A percentile compares a stretch with the other conserved stretches of the same genome.
phyloP scores from a whole-genome alignment of 1,140 invertebrate species.

The Heliconius congener region DNA sequence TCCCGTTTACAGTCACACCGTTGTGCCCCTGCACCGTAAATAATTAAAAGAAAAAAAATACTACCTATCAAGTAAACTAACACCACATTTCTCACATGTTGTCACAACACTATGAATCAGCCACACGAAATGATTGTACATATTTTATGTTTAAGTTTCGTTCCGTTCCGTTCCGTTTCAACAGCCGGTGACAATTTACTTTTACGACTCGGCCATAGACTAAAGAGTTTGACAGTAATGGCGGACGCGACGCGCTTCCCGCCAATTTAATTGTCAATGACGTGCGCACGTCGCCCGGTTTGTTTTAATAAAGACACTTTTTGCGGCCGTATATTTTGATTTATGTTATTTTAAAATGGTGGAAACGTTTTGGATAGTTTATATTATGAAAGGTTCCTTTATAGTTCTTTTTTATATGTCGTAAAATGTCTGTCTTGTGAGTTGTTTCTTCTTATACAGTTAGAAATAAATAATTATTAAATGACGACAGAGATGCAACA shows the following conservation, averaged over 20 bases:
- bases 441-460: neutral
- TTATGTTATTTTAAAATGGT: conserved; percentile 7
- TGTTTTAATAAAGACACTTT: conserved; percentile 27
- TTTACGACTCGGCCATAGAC: conserved; percentile 73
- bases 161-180: conserved; percentile 52
- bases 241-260: conserved; percentile 58
- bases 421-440: neutral
- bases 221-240: conserved; percentile 79
- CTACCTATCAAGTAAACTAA: conserved; percentile 46
- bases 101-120: conserved; percentile 69
- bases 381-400: conserved; percentile 11
- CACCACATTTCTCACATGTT: conserved; percentile 52
- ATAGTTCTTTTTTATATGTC: conserved; percentile 8
- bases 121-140: conserved; percentile 53
- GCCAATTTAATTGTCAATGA: conserved; percentile 35
- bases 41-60: neutral
- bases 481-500: neutral
- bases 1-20: no score
- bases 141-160: conserved; percentile 43
- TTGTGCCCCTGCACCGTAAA: neutral
- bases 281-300: conserved; percentile 32
- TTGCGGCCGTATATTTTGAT: conserved; percentile 8
- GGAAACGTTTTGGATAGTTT: neutral
- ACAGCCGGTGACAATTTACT: conserved; percentile 79
- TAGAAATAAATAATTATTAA: neutral